A percentile compares a stretch with the other conserved stretches of the same genome.
Evolutionary conservation across 2,888 invertebrate species (phyloP).

Genomic region (Deroplatys truncata): DNA sequence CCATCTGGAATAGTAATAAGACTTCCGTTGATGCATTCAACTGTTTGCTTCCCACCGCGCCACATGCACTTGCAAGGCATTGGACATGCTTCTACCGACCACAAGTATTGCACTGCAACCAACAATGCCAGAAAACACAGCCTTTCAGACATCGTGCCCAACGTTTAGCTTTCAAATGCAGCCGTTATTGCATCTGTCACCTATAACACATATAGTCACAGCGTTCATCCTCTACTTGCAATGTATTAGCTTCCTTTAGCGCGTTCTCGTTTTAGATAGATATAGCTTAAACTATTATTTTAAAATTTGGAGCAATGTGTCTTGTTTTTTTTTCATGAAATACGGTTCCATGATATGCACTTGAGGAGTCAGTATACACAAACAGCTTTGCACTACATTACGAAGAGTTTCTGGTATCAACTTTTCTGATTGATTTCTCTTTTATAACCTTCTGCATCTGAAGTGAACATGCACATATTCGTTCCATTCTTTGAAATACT

Average conservation of each 20-base stretch:
- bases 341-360: neutral
- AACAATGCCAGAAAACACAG: slow-evolving; percentile 16
- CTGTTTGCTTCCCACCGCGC: slow-evolving; percentile 89
- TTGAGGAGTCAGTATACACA: neutral
- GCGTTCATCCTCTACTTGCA: neutral
- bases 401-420: neutral
- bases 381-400: neutral
- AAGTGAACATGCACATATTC: neutral
- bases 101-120: slow-evolving; percentile 12
- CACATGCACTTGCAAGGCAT: slow-evolving; percentile 81
- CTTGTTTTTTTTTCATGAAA: neutral
- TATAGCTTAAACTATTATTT: too few relatives aligned
- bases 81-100: slow-evolving; percentile 55
- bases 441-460: neutral
- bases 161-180: neutral
- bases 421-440: too few relatives aligned
- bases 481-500: neutral
- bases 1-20: slow-evolving; percentile 72
- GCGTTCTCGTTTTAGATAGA: too few relatives aligned
- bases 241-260: too few relatives aligned
- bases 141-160: neutral
- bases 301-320: neutral
- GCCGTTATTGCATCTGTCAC: neutral
- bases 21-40: slow-evolving; percentile 78
- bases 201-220: neutral